phyloP scores from a whole-genome alignment of 2,888 invertebrate genomes.

The Isotomurus palustris region DNA sequence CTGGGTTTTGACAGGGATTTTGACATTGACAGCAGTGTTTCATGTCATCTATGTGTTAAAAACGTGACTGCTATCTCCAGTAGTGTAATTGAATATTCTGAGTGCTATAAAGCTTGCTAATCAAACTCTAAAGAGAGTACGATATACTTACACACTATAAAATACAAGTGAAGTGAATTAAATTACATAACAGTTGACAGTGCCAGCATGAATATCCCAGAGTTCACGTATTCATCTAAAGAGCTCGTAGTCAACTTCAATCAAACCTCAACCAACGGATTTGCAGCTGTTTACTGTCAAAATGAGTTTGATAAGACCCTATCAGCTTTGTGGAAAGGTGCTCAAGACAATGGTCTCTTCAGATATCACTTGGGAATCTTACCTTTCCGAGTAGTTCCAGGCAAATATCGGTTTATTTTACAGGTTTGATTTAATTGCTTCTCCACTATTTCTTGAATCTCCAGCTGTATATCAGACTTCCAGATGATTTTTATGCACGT shows the following conservation, averaged over 20 bases:
- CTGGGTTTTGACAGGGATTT: no score
- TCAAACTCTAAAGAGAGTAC: no score
- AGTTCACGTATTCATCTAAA: not conserved
- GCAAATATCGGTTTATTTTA: slow-evolving; percentile 50
- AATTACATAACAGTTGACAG: no score
- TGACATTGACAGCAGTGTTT: no score
- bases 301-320: slow-evolving; percentile 43
- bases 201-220: not conserved
- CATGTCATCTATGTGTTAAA: no score
- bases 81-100: no score
- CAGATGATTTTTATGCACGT: not conserved
- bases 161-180: no score
- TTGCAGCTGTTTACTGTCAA: not conserved
- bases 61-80: no score
- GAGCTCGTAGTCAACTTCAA: not conserved
- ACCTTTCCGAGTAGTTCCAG: slow-evolving; percentile 49
- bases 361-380: slow-evolving; percentile 50
- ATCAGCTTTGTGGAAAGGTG: slow-evolving; percentile 45
- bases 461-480: not conserved
- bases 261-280: no score
- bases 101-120: no score
- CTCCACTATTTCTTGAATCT: not conserved
- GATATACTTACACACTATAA: no score
- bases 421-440: slow-evolving; percentile 45
- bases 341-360: slow-evolving; percentile 49